Percentiles rank a stretch among this genome's conserved stretches.
Evolutionary conservation across 1,140 invertebrate genomes (phyloP).

Genomic region (Pygmarrhopalites habei): DNA sequence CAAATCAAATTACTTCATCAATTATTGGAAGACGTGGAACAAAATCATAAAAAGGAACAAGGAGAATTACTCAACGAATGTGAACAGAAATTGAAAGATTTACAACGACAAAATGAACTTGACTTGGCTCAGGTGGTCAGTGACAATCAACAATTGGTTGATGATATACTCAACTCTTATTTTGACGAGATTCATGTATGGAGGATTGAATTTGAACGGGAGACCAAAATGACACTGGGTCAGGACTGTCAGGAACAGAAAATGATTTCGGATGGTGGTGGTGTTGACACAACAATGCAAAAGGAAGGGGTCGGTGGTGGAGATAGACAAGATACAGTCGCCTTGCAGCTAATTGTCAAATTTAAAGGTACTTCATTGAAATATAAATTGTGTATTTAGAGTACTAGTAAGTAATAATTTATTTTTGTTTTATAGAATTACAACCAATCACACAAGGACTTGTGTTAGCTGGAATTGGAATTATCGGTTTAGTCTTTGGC

Average conservation of each 20-base stretch:
- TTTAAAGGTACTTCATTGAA: too few species aligned
- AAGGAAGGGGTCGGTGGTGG: too few species aligned
- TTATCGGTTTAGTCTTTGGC: neutral
- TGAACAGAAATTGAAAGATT: neutral
- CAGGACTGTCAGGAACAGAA: too few species aligned
- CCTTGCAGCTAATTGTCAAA: too few species aligned
- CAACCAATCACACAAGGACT: neutral
- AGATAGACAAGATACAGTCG: too few species aligned
- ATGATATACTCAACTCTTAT: neutral
- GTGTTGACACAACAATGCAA: too few species aligned
- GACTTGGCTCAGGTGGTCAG: neutral
- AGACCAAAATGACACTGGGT: too few species aligned
- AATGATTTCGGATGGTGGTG: too few species aligned
- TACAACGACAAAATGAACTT: neutral
- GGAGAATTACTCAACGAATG: neutral
- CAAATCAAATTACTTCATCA: neutral
- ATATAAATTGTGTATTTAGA: too few species aligned
- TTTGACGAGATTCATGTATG: neutral
- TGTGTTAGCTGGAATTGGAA: constrained; percentile 2
- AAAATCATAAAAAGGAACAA: neutral
- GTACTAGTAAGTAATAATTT: neutral
- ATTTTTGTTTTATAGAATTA: neutral
- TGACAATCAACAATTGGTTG: neutral
- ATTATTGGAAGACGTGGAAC: neutral
- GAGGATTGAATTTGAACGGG: neutral